Percentiles rank a stretch among this genome's conserved stretches.
Conservation (phyloP, 2,797 vertebrate species). For the Pagetopsis macropterus region DNA sequence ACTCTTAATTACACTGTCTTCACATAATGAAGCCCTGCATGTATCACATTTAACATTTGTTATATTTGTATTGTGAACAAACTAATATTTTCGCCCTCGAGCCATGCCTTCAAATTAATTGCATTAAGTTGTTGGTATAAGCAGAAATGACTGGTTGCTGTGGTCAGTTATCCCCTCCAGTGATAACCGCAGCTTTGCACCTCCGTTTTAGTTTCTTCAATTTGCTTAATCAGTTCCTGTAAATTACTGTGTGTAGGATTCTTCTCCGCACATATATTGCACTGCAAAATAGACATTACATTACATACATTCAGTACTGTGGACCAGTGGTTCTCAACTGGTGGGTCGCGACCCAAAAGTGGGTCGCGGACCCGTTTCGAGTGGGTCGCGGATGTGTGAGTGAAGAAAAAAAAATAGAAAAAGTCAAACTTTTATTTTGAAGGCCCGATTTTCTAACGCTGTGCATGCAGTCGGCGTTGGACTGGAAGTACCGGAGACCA, state of each 20-base stretch:
- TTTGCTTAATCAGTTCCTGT: neutral
- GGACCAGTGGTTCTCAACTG: no score
- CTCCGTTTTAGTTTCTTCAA: neutral
- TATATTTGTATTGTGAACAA: conserved; percentile 9
- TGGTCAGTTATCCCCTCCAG: conserved; percentile 1
- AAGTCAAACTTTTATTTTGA: no score
- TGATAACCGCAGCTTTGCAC: neutral
- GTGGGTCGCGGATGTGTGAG: no score
- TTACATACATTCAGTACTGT: no score
- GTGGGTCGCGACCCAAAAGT: no score
- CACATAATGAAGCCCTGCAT: neutral
- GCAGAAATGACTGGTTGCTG: conserved; percentile 11
- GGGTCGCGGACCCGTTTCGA: no score
- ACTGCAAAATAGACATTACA: neutral
- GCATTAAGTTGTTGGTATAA: conserved; percentile 10
- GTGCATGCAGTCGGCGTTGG: no score
- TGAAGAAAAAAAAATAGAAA: no score
- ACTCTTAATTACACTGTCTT: neutral
- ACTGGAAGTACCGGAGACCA: no score
- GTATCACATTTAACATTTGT: conserved; percentile 9
- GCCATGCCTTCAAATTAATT: conserved; percentile 21
- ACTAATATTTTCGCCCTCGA: conserved; percentile 30
- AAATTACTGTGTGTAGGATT: neutral
- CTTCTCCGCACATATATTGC: neutral
- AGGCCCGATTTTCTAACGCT: no score